phyloP scores from a whole-genome alignment of 2,888 invertebrate genomes.

The Carcina quercana region DNA sequence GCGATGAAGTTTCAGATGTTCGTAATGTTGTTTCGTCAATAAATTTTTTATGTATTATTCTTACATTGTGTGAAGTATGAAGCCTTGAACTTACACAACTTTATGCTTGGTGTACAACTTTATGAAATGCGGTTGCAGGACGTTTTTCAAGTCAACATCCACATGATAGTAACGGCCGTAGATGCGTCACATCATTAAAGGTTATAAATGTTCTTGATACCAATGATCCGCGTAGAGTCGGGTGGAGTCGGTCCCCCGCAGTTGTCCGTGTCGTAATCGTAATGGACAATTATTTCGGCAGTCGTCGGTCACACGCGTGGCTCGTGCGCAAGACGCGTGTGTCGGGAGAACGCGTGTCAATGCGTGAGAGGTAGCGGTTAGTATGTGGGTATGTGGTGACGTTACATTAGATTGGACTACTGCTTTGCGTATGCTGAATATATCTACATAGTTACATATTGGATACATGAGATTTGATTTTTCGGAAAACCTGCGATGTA shows the following conservation, averaged over 20 bases:
- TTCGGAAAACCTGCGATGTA: not conserved
- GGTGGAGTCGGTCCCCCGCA: conserved; percentile 14
- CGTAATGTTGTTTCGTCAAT: no score
- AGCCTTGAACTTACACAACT: no score
- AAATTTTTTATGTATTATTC: no score
- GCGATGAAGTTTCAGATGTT: no score
- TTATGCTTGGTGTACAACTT: no score
- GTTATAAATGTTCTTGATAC: no score
- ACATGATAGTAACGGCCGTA: no score
- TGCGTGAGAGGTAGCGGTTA: conserved; percentile 9
- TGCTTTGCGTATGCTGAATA: not conserved
- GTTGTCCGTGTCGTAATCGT: conserved; percentile 31
- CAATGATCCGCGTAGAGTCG: no score
- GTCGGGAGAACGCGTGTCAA: conserved; percentile 22
- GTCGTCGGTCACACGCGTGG: conserved; percentile 68
- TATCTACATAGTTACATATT: not conserved
- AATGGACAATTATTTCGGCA: conserved; percentile 73
- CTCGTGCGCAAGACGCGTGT: conserved; percentile 55
- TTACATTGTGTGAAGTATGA: no score
- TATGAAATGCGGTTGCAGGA: no score
- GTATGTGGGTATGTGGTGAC: not conserved
- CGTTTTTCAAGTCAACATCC: no score
- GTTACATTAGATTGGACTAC: conserved; percentile 13
- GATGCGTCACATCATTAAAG: no score
- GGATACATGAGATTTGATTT: not conserved